Conservation (phyloP, 2,888 invertebrate species). For the Homarus gammarus region DNA sequence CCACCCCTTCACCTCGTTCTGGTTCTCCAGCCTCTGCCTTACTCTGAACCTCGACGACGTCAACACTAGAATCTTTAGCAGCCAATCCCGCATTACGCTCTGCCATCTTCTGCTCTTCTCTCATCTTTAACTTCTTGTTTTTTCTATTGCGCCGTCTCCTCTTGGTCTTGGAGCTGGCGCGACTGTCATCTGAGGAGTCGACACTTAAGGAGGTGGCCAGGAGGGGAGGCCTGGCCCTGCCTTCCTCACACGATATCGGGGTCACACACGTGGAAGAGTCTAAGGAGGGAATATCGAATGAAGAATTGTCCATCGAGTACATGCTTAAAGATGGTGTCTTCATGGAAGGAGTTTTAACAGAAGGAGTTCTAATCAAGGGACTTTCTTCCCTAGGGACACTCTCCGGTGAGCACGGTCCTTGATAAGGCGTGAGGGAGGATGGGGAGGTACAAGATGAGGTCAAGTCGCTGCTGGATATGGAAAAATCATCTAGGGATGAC, state of each 20-base stretch:
- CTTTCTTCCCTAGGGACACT: not conserved
- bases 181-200: constrained; percentile 24
- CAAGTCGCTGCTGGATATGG: not conserved
- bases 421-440: not conserved
- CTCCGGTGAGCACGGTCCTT: not conserved
- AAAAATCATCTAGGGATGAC: not conserved
- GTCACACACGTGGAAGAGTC: constrained; percentile 33
- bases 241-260: not conserved
- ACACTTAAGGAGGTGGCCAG: not conserved
- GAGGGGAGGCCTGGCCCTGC: not conserved
- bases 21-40: not conserved
- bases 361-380: not conserved
- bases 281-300: constrained; percentile 15
- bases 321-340: not conserved
- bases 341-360: not conserved
- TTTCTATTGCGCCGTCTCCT: constrained; percentile 40
- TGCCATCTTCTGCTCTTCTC: not conserved
- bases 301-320: not conserved
- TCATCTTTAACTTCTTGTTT: constrained; percentile 37
- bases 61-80: not conserved
- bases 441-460: not conserved
- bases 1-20: not conserved
- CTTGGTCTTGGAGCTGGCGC: constrained; percentile 27
- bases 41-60: not conserved
- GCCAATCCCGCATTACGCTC: not conserved